Conservation (phyloP, 2,797 vertebrate species). For the Lacerta bilineata region DNA sequence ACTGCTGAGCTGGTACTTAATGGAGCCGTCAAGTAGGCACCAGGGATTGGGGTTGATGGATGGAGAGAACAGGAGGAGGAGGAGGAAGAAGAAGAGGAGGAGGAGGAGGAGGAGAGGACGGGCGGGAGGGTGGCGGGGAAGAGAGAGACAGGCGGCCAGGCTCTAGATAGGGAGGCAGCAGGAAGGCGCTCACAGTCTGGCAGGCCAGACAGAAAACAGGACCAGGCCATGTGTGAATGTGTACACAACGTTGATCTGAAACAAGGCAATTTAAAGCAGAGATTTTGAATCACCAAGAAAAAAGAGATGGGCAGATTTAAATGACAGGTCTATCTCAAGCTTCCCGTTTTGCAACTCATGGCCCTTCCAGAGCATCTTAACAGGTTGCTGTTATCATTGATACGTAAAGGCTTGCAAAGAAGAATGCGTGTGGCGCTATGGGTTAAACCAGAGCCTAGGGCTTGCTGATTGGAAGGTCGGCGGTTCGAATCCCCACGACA, state of each 20-base stretch:
- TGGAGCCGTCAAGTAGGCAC: slow-evolving; percentile 51
- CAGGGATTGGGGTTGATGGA: slow-evolving; percentile 45
- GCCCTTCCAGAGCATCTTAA: neutral
- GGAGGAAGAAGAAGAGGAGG: neutral
- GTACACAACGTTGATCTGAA: neutral
- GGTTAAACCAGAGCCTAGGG: too few species aligned
- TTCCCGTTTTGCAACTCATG: neutral
- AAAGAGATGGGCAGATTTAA: neutral
- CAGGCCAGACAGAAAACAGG: neutral
- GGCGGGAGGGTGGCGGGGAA: neutral
- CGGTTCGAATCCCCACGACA: too few species aligned
- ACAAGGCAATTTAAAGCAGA: neutral
- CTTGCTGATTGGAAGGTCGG: too few species aligned
- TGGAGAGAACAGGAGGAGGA: neutral
- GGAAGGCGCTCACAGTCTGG: neutral
- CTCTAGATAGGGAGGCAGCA: neutral
- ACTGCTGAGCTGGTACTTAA: slow-evolving; percentile 33
- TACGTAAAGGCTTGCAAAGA: neutral
- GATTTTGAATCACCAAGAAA: neutral
- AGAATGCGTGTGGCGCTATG: too few species aligned
- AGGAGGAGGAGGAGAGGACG: too few species aligned
- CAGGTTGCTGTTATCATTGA: neutral
- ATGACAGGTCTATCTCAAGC: too few species aligned
- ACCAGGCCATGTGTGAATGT: neutral
- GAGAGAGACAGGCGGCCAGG: neutral